Percentiles rank a stretch among this genome's conserved stretches.
phyloP scores from a whole-genome alignment of 2,113 vertebrate genomes.

The Herpetotheres cachinnans region DNA sequence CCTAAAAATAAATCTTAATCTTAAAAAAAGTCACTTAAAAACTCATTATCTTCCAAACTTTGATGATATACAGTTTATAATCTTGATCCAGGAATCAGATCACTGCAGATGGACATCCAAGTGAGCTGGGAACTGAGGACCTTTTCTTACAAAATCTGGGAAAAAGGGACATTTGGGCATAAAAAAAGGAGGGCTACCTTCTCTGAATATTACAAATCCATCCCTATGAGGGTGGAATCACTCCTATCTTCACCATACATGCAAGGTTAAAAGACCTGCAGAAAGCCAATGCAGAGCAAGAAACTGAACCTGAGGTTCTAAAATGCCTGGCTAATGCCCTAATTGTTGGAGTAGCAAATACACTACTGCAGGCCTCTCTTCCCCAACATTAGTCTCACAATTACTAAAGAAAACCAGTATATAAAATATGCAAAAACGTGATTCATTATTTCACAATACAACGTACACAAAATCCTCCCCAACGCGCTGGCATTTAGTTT shows the following conservation, averaged over 20 bases:
- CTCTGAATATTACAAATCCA: neutral
- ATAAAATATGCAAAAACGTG: neutral
- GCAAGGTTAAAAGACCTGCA: neutral
- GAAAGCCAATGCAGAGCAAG: neutral
- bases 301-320: neutral
- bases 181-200: neutral
- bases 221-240: accelerated
- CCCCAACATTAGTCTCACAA: neutral
- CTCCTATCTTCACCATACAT: neutral
- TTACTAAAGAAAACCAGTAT: neutral
- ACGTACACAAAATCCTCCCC: neutral
- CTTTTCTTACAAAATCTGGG: neutral
- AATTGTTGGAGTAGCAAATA: neutral
- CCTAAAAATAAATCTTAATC: neutral
- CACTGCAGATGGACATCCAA: neutral
- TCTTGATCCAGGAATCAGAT: neutral
- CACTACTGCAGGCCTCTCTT: neutral
- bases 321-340: neutral
- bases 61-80: neutral
- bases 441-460: neutral
- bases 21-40: neutral
- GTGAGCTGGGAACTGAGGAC: neutral
- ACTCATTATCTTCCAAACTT: neutral
- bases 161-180: neutral
- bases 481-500: neutral